Percentiles rank a stretch among this genome's conserved stretches.
Evolutionary conservation across 2,888 invertebrate genomes (phyloP).

Genomic region (Neocrepidodera transversa): DNA sequence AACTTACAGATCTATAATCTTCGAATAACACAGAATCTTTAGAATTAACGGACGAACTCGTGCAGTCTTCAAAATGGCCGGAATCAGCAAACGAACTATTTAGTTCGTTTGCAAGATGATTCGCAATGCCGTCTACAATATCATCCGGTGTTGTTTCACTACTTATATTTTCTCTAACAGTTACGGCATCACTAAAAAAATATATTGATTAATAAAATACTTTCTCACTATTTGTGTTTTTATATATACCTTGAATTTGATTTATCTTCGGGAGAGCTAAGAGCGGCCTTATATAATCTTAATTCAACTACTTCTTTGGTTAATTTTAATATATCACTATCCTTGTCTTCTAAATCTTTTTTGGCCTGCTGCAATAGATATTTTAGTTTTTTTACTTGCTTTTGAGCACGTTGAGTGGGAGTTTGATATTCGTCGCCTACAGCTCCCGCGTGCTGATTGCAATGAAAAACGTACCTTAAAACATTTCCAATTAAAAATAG

Average conservation of each 20-base stretch:
- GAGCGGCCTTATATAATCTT: slow-evolving; percentile 79
- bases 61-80: slow-evolving; percentile 85
- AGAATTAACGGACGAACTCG: slow-evolving; percentile 77
- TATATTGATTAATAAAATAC: no score
- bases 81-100: slow-evolving; percentile 84
- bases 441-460: slow-evolving; percentile 79
- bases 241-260: slow-evolving; percentile 66
- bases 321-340: slow-evolving; percentile 77
- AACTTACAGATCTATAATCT: slow-evolving; percentile 44
- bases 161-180: slow-evolving; percentile 73
- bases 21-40: slow-evolving; percentile 63
- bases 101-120: slow-evolving; percentile 63
- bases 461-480: slow-evolving; percentile 81
- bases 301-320: slow-evolving; percentile 76
- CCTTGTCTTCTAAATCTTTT: slow-evolving; percentile 80
- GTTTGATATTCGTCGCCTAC: slow-evolving; percentile 85
- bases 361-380: slow-evolving; percentile 75
- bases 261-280: slow-evolving; percentile 80
- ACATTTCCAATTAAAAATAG: no score
- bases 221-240: no score
- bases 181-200: slow-evolving; percentile 61
- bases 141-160: slow-evolving; percentile 60
- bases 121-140: slow-evolving; percentile 41
- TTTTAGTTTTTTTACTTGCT: slow-evolving; percentile 79
- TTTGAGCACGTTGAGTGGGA: slow-evolving; percentile 84